Percentiles rank a stretch among this genome's conserved stretches.
Conservation (phyloP, 2,888 invertebrate genomes). For the Pristionchus fissidentatus region DNA sequence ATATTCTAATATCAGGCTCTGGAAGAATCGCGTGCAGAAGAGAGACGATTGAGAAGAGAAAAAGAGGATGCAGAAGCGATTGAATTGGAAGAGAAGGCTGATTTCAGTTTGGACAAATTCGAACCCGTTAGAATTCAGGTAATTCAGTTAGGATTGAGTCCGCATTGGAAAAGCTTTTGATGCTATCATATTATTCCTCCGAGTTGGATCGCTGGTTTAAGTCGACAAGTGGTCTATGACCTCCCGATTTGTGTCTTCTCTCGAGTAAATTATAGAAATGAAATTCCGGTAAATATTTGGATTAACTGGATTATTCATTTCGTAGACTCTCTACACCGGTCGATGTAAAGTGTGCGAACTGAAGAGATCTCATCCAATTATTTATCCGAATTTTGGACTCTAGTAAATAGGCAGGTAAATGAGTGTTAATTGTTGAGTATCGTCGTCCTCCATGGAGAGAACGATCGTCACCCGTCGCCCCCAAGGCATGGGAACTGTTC, state of each 20-base stretch:
- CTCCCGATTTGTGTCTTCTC: too few relatives aligned
- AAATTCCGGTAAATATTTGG: too few relatives aligned
- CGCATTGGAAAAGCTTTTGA: background rate
- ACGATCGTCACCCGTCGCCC: background rate
- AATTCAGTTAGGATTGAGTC: background rate
- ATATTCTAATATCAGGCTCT: constrained; percentile 5
- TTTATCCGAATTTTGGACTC: background rate
- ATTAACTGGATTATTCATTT: too few relatives aligned
- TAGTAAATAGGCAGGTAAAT: background rate
- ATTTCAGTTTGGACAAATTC: constrained; percentile 27
- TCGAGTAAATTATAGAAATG: too few relatives aligned
- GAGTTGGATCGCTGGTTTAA: background rate
- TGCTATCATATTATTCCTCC: background rate
- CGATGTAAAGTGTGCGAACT: too few relatives aligned
- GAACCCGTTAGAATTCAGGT: constrained; percentile 32
- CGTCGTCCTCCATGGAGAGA: constrained; percentile 49
- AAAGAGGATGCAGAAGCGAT: constrained; percentile 28
- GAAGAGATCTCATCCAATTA: too few relatives aligned
- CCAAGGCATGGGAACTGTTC: constrained; percentile 48
- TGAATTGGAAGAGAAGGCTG: constrained; percentile 11
- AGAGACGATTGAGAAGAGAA: constrained; percentile 12
- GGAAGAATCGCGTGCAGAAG: constrained; percentile 6
- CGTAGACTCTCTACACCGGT: too few relatives aligned
- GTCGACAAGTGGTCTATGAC: too few relatives aligned
- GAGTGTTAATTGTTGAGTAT: background rate